Base-by-base conservation (phyloP, 1,140 invertebrate species). In the Lordiphosa mommai region DNA sequence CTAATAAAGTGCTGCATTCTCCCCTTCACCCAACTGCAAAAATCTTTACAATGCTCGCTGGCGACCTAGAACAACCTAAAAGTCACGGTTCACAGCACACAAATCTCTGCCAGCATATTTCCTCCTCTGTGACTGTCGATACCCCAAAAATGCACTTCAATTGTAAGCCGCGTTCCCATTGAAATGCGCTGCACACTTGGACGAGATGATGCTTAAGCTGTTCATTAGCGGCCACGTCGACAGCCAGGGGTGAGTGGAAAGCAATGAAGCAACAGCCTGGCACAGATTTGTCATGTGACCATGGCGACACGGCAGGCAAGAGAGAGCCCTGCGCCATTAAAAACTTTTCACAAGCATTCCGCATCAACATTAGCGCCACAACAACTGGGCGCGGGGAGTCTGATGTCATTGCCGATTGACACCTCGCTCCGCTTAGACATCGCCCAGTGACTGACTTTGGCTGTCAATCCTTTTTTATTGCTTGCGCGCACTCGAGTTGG, bases 391-490 rank as follows among this genome's bases (percentile, higher is more conserved):
- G 32, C 3, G 23, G 53, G 51, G 46, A 61, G 60, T 59, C 48
- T 38, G 37, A 53, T 79, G 51, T 55, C 34, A 27, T 67, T 23
- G 51, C 41, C 48, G 60, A 56, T 63, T 60, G 56, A 60, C 61
- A 67, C 63, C 63, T 67, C 52, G 47, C 53, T 41, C 55, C 46
- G 65, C 65, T 68, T 68, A 68, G 65, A 46, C 34, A 55, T 33
- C 60, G 49, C 46, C 23, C 30, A 29, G 17, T 27, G 48, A 30
- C 48, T 38, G 48, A 33, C 60, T 46, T 55, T 48, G 61, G 47
- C 61, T 68, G 63, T 79, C 73, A 77, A 72, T 77, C 73, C 73
- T 41, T 72, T 43, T 77, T 79, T 77, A 77, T 79, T 77, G 73
- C 66, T 61, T 66, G 38, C 72, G n/a, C 72, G 46, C 70, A 67